These are phyloP conservation scores for Mamestra brassicae DNA, from an alignment of 2,888 invertebrate species.

Conservation along the genomic window DNA sequence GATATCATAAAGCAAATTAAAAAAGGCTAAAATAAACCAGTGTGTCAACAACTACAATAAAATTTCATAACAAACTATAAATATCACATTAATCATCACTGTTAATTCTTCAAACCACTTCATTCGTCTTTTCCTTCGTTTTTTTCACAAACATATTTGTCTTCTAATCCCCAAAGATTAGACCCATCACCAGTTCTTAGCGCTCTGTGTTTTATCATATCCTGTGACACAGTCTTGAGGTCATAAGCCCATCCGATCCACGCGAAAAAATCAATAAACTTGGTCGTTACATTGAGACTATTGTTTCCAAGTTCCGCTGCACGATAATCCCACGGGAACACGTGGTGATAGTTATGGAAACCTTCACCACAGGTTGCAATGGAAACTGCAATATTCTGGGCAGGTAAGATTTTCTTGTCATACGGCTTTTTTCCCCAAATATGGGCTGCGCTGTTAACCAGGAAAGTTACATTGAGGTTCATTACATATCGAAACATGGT, in stretches of 20 bases:
- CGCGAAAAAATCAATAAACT: slow-evolving; percentile 77
- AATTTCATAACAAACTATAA: slow-evolving; percentile 4
- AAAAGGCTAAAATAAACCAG: background rate
- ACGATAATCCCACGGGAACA: slow-evolving; percentile 79
- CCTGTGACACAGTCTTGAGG: slow-evolving; percentile 70
- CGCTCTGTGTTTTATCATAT: slow-evolving; percentile 66
- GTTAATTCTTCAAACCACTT: background rate
- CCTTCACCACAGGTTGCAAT: slow-evolving; percentile 75
- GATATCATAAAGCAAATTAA: background rate
- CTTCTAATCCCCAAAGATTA: slow-evolving; percentile 67
- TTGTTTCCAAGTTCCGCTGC: slow-evolving; percentile 78
- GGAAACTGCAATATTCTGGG: slow-evolving; percentile 68
- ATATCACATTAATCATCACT: slow-evolving; percentile 19
- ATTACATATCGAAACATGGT: slow-evolving; percentile 89
- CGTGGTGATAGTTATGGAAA: slow-evolving; percentile 80
- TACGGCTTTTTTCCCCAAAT: slow-evolving; percentile 86
- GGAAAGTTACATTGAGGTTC: slow-evolving; percentile 92
- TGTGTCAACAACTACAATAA: background rate
- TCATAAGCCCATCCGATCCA: slow-evolving; percentile 80
- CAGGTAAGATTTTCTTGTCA: slow-evolving; percentile 77
- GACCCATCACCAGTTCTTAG: slow-evolving; percentile 76
- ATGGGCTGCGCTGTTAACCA: slow-evolving; percentile 93
- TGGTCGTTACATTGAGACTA: slow-evolving; percentile 72
- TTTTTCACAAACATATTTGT: slow-evolving; percentile 46
- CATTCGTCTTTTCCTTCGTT: slow-evolving; percentile 13